Evolutionary conservation across 1,140 invertebrate species (phyloP).

Genomic region (Neoseiulus cucumeris): DNA sequence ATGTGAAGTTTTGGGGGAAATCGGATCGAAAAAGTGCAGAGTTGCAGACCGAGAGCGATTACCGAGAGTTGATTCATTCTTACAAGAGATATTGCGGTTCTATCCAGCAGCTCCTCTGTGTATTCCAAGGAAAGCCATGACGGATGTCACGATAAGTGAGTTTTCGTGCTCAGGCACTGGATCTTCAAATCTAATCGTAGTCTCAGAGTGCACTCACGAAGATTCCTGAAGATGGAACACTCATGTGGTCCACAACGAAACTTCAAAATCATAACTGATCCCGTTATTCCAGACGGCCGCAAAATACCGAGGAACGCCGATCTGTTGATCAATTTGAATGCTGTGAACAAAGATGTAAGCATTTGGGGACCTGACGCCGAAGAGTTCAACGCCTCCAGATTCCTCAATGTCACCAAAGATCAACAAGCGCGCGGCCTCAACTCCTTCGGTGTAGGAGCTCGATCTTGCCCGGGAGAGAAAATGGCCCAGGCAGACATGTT

Average conservation of each 20-base stretch:
- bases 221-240: too few relatives aligned
- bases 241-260: too few relatives aligned
- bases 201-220: too few relatives aligned
- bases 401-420: background rate
- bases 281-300: background rate
- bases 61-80: background rate
- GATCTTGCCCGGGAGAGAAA: background rate
- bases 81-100: background rate
- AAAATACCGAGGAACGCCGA: background rate
- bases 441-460: background rate
- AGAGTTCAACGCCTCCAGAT: background rate
- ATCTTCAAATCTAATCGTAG: too few relatives aligned
- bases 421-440: background rate
- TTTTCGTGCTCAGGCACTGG: too few relatives aligned
- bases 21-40: background rate
- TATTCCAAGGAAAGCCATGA: background rate
- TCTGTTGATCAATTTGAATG: background rate
- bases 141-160: background rate
- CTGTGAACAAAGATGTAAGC: background rate
- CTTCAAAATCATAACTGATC: too few relatives aligned
- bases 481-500: background rate
- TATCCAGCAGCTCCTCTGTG: background rate
- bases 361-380: background rate
- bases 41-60: background rate
- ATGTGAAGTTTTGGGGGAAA: background rate